These are phyloP conservation scores for Platynereis dumerilii DNA, from an alignment of 2,888 invertebrate species.

Conservation along the genomic window DNA sequence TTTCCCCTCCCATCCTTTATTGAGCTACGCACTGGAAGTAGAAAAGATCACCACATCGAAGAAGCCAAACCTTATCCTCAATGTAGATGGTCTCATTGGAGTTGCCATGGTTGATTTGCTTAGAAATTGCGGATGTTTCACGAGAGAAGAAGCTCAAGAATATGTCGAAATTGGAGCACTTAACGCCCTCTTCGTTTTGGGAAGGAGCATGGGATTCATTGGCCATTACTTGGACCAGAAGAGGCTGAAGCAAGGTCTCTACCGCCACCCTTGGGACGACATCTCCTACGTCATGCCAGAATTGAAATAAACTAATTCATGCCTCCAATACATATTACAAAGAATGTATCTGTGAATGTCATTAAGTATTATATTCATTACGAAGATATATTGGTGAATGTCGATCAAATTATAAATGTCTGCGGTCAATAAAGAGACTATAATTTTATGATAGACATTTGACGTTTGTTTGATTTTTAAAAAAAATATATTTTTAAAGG, in stretches of 20 bases:
- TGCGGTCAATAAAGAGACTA: too few species aligned
- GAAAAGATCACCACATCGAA: slow-evolving; percentile 98
- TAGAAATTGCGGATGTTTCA: slow-evolving; percentile 91
- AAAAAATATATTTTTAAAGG: too few species aligned
- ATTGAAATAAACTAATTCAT: too few species aligned
- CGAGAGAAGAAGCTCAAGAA: slow-evolving; percentile 95
- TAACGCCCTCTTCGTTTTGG: slow-evolving; percentile 97
- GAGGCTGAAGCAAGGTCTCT: slow-evolving; percentile 96
- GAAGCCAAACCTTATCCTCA: slow-evolving; percentile 98
- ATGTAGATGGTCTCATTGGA: slow-evolving; percentile 98
- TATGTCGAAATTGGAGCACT: slow-evolving; percentile 97
- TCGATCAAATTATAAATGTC: too few species aligned
- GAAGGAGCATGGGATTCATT: slow-evolving; percentile 97
- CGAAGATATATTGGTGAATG: too few species aligned
- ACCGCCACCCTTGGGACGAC: slow-evolving; percentile 99
- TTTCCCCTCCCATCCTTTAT: slow-evolving; percentile 92
- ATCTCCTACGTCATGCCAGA: slow-evolving; percentile 88
- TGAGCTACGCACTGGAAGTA: slow-evolving; percentile 94
- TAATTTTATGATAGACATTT: too few species aligned
- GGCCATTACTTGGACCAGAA: slow-evolving; percentile 99
- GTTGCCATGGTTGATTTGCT: slow-evolving; percentile 97
- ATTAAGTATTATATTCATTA: too few species aligned
- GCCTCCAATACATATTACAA: too few species aligned
- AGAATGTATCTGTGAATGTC: too few species aligned
- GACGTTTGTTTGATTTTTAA: too few species aligned